These are phyloP conservation scores for Saccostrea glomerata DNA, from an alignment of 1,140 invertebrate genomes.

Conservation along the genomic window DNA sequence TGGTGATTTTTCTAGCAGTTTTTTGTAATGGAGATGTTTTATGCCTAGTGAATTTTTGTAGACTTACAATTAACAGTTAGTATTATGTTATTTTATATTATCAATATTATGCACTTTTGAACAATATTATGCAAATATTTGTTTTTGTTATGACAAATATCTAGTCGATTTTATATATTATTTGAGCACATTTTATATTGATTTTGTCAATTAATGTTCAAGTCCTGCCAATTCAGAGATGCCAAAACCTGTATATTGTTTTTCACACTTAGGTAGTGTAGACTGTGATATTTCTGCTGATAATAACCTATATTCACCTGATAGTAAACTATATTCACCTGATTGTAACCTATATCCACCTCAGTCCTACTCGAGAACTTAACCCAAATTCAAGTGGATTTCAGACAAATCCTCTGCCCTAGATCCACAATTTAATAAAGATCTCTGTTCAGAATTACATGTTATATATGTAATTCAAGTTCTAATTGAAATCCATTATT, in stretches of 20 bases:
- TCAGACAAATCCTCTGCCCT: too few species aligned
- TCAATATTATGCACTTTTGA: constrained; percentile 14
- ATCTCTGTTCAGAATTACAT: too few species aligned
- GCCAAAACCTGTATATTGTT: constrained; percentile 27
- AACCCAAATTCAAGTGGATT: not conserved
- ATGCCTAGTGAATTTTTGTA: not conserved
- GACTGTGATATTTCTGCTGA: constrained; percentile 29
- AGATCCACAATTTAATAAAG: too few species aligned
- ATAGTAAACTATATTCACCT: not conserved
- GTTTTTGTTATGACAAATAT: constrained; percentile 29
- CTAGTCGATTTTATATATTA: constrained; percentile 20
- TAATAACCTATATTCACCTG: not conserved
- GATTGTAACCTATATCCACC: not conserved
- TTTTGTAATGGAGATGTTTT: not conserved
- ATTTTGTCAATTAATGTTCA: constrained; percentile 32
- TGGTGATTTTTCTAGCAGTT: not conserved
- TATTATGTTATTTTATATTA: constrained; percentile 24
- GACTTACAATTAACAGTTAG: not conserved
- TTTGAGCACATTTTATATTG: constrained; percentile 34
- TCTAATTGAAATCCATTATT: too few species aligned
- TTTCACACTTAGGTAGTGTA: constrained; percentile 1
- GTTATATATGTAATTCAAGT: too few species aligned
- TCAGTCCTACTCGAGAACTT: not conserved
- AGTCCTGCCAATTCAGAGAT: constrained; percentile 31
- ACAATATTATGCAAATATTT: constrained; percentile 21